These are phyloP conservation scores for Forbesichthys papilliferus DNA, from an alignment of 2,113 vertebrate species.

Conservation along the genomic window DNA sequence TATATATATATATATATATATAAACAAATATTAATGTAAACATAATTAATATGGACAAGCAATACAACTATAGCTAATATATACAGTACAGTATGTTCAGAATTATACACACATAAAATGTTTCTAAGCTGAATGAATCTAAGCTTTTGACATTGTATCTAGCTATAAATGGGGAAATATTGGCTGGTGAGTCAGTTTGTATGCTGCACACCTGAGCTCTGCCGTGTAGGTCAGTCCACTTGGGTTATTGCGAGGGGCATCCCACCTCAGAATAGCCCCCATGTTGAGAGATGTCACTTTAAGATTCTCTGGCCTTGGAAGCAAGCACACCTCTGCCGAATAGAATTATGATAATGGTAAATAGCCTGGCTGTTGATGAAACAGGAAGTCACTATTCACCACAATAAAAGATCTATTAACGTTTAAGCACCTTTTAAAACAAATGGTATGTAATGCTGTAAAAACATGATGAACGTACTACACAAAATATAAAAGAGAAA, in stretches of 20 bases:
- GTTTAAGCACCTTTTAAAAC: too few species aligned
- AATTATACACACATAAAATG: too few species aligned
- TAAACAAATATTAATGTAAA: too few species aligned
- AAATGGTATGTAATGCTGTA: too few species aligned
- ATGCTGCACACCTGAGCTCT: constrained; percentile 1
- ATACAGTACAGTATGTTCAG: too few species aligned
- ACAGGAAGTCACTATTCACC: background rate
- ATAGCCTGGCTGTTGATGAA: background rate
- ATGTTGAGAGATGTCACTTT: constrained; percentile 14
- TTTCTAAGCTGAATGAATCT: background rate
- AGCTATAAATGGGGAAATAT: background rate
- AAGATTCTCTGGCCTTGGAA: constrained; percentile 8
- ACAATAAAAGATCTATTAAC: background rate
- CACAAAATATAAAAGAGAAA: too few species aligned
- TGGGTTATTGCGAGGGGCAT: background rate
- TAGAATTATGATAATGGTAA: background rate
- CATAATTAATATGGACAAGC: too few species aligned
- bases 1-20: too few species aligned
- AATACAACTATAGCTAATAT: too few species aligned
- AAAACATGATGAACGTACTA: too few species aligned
- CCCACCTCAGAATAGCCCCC: constrained; percentile 25
- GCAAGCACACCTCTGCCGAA: background rate
- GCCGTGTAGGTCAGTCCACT: constrained; percentile 14
- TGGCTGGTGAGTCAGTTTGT: too few species aligned
- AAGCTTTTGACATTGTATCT: background rate